Base-by-base conservation (phyloP, 1,140 invertebrate species). In the Cheumatopsyche charites region DNA sequence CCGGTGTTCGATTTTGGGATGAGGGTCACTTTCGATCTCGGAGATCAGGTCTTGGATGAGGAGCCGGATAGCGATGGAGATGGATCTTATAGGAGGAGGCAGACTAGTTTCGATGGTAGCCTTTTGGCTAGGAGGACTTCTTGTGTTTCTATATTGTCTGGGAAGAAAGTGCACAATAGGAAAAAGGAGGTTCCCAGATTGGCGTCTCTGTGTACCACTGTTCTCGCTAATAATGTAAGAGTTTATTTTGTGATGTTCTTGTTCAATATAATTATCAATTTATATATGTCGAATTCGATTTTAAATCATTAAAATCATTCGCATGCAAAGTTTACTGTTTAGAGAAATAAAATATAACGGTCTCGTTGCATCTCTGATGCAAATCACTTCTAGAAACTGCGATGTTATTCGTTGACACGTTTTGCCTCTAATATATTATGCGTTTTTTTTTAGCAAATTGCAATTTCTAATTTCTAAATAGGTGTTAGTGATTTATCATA, bases 11-110 rank as follows among this genome's bases (percentile, higher is more conserved):
- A 70, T 25, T 26, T 72, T 26, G 73, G 72, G 25, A 75, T 75
- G 74, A 69, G 74, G 23, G 76, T 77, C 19, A 75, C 76, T 23
- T 77, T 77, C 66, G 74, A 75, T 26, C 67, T 75, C 26, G 72
- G 73, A 23, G 43, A 68, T 11, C 49, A 72, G 26, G 25, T 43
- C 17, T 21, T 58, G 19, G 62, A 73, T 17, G 70, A 73, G 17
- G 23, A 47, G 47, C 43, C 49, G 21, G 68, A 62, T 47, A 74
- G 75, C 36, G 75, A 76, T 45, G 75, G 74, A 61, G 67, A 74
- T 67, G 75, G 72, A 1, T 70, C 74, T n/a, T 75, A 75, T 42
- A 66, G 73, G 13, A 68, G 62, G 23, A 61, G 76, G 17, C 76
- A 77, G 70, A 62, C 55, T 13, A 77, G 67, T 17, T 11, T 26